These are phyloP conservation scores for Quadroppia sp. DNA, from an alignment of 2,888 invertebrate genomes.

Conservation along the genomic window DNA sequence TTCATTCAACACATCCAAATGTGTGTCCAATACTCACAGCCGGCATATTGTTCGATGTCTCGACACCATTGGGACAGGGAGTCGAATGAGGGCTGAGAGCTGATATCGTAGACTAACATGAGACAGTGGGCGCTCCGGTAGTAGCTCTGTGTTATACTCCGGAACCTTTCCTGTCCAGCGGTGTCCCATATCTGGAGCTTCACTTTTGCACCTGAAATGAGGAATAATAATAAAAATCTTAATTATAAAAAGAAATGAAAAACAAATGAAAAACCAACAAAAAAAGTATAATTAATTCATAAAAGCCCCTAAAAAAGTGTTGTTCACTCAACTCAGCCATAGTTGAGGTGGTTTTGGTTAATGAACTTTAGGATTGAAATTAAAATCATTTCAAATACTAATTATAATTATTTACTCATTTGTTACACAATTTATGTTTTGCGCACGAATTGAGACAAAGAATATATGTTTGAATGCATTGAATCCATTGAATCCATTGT, in stretches of 20 bases:
- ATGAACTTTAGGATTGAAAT: not conserved
- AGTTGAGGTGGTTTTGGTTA: not conserved
- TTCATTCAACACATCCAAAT: too few relatives aligned
- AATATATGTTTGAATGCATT: not conserved
- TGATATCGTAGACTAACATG: slow-evolving; percentile 94
- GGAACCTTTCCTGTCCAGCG: slow-evolving; percentile 89
- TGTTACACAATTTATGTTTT: not conserved
- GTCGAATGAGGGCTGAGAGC: slow-evolving; percentile 95
- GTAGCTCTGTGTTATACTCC: slow-evolving; percentile 96
- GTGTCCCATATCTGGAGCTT: slow-evolving; percentile 99
- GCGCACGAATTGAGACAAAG: slow-evolving; percentile 7
- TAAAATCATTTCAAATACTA: not conserved
- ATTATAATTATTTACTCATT: not conserved
- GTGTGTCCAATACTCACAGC: slow-evolving; percentile 24
- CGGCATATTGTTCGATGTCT: slow-evolving; percentile 94
- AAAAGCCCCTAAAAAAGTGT: not conserved
- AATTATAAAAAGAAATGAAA: not conserved
- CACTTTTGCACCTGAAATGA: slow-evolving; percentile 61
- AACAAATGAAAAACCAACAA: not conserved
- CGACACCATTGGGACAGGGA: slow-evolving; percentile 93
- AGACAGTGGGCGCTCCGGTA: slow-evolving; percentile 95
- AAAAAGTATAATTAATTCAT: not conserved
- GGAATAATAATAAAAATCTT: slow-evolving; percentile 11
- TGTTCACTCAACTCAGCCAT: not conserved
- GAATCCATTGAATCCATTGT: not conserved